Evolutionary conservation across 2,797 vertebrate genomes (phyloP).

Genomic region (Sebastiscus tertius): DNA sequence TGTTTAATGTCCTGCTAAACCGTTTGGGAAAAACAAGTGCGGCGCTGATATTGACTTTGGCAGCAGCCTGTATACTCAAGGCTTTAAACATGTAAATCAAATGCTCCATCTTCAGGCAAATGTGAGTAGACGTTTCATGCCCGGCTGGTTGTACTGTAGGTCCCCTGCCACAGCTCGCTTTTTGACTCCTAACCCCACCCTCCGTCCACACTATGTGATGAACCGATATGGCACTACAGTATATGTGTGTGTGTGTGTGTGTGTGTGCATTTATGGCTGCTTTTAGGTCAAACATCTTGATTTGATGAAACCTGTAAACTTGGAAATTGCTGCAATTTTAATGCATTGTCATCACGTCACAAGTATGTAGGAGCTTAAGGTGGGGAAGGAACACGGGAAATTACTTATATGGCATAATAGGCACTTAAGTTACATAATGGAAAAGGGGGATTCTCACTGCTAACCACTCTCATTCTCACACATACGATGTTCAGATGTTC

Average conservation of each 20-base stretch:
- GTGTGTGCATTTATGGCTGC: constrained; percentile 7
- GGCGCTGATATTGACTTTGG: constrained; percentile 93
- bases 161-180: constrained; percentile 67
- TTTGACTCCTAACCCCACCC: constrained; percentile 40
- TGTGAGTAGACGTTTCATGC: constrained; percentile 84
- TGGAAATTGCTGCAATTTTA: constrained; percentile 62
- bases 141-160: constrained; percentile 65
- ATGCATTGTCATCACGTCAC: constrained; percentile 74
- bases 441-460: constrained; percentile 27
- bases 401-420: constrained; percentile 37
- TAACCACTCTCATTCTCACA: not conserved
- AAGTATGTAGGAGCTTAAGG: constrained; percentile 28
- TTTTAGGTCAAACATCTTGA: constrained; percentile 66
- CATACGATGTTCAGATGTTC: constrained; percentile 58
- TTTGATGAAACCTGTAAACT: constrained; percentile 78
- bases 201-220: constrained; percentile 48
- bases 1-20: constrained; percentile 94
- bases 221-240: constrained; percentile 69
- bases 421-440: constrained; percentile 39
- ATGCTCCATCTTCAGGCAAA: constrained; percentile 85
- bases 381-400: constrained; percentile 24
- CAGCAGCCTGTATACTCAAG: constrained; percentile 80
- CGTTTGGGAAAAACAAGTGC: constrained; percentile 91
- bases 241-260: constrained; percentile 18
- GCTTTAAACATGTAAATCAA: constrained; percentile 88